Conservation (phyloP, 2,888 invertebrate species). For the Tineola bisselliella region DNA sequence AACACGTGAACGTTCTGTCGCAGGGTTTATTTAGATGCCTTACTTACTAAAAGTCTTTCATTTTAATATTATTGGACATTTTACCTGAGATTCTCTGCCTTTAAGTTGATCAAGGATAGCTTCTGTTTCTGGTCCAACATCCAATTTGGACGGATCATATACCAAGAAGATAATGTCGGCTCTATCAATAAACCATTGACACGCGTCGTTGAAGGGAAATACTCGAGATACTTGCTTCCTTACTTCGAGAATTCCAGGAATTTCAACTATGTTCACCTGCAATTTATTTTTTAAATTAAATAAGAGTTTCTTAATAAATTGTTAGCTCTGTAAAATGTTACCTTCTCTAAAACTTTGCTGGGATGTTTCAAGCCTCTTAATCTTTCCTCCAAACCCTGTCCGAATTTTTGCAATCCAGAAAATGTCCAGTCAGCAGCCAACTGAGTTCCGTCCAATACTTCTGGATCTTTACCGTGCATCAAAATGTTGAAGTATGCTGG, state of each 20-base stretch:
- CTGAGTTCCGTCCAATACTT: conserved; percentile 90
- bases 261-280: conserved; percentile 94
- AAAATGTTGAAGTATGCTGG: conserved; percentile 93
- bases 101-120: conserved; percentile 94
- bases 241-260: conserved; percentile 94
- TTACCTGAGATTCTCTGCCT: conserved; percentile 89
- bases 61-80: too few species aligned
- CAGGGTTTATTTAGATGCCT: too few species aligned
- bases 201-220: conserved; percentile 95
- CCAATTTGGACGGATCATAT: conserved; percentile 94
- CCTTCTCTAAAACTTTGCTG: conserved; percentile 88
- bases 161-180: conserved; percentile 95
- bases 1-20: too few species aligned
- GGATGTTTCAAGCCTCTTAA: conserved; percentile 83
- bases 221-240: conserved; percentile 91
- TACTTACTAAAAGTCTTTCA: too few species aligned
- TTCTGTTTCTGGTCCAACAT: conserved; percentile 94
- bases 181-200: conserved; percentile 97
- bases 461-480: conserved; percentile 87
- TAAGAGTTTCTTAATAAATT: neutral
- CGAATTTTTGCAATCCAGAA: conserved; percentile 93
- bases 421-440: conserved; percentile 96
- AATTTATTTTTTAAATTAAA: conserved; percentile 1
- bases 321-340: conserved; percentile 32
- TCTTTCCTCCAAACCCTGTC: conserved; percentile 90